Evolutionary conservation across 2,888 invertebrate species (phyloP).

Genomic region (Stenchaetothrips biformis): DNA sequence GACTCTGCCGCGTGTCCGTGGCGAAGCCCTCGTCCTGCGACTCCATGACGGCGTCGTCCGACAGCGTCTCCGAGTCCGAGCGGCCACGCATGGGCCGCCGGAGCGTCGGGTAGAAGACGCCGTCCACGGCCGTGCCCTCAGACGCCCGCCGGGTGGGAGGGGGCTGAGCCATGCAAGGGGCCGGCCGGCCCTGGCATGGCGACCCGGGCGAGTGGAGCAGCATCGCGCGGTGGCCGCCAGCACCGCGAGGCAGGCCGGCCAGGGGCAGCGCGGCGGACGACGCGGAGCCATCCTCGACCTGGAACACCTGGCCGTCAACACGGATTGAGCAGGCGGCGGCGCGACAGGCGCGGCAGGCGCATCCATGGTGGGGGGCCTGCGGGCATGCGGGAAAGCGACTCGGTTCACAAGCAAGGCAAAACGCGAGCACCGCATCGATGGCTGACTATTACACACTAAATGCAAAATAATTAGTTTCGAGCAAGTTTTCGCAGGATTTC

Average conservation of each 20-base stretch:
- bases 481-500: too few relatives aligned
- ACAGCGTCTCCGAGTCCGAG: slow-evolving; percentile 69
- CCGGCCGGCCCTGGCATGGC: neutral
- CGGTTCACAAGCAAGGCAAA: too few relatives aligned
- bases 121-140: slow-evolving; percentile 34
- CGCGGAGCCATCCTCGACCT: neutral
- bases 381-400: too few relatives aligned
- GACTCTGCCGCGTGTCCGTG: slow-evolving; percentile 50
- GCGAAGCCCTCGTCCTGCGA: slow-evolving; percentile 74
- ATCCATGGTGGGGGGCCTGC: neutral
- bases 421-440: too few relatives aligned
- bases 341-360: too few relatives aligned
- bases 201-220: slow-evolving; percentile 1
- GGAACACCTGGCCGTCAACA: slow-evolving; percentile 11
- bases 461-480: too few relatives aligned
- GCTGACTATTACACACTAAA: too few relatives aligned
- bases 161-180: slow-evolving; percentile 20
- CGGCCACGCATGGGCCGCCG: slow-evolving; percentile 53
- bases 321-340: neutral
- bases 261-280: neutral
- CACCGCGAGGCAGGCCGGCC: neutral
- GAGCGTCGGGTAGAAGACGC: slow-evolving; percentile 36
- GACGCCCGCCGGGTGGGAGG: slow-evolving; percentile 29
- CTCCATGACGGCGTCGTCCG: slow-evolving; percentile 65
- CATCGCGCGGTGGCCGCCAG: neutral